A percentile compares a stretch with the other conserved stretches of the same genome.
phyloP scores from a whole-genome alignment of 2,113 vertebrate species.

The Chauna torquata region DNA sequence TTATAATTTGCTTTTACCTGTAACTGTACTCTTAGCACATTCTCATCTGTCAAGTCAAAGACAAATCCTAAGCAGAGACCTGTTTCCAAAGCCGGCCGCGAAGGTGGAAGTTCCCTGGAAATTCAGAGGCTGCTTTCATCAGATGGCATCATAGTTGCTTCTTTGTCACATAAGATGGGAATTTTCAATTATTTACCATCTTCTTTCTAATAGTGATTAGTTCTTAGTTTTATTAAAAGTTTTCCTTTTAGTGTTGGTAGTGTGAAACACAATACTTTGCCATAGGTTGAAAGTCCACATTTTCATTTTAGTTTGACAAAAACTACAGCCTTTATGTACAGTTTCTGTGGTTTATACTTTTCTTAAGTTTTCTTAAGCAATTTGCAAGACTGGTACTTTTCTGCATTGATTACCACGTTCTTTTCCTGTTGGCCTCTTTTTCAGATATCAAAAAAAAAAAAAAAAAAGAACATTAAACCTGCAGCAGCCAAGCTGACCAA shows the following conservation, averaged over 20 bases:
- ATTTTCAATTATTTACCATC: background rate
- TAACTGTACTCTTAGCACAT: background rate
- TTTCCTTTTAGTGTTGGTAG: background rate
- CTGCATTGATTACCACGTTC: background rate
- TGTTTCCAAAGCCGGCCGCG: background rate
- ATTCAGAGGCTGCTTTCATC: background rate
- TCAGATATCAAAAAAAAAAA: background rate
- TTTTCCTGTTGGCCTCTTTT: background rate
- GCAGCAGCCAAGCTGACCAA: background rate
- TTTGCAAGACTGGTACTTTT: background rate
- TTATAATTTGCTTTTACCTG: constrained; percentile 40
- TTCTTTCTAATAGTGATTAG: background rate
- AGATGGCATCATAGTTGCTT: background rate
- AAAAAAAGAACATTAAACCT: background rate
- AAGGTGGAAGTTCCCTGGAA: background rate
- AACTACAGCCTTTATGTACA: background rate
- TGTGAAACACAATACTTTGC: background rate
- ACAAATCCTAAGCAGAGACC: background rate
- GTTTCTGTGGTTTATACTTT: background rate
- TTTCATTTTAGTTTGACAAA: background rate
- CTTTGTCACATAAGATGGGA: background rate
- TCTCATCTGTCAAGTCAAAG: constrained; percentile 1
- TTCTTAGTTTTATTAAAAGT: background rate
- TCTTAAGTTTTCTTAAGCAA: background rate
- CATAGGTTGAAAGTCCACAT: background rate